Evolutionary conservation across 2,113 vertebrate species (phyloP).

Genomic region (Pycnonotus jocosus): DNA sequence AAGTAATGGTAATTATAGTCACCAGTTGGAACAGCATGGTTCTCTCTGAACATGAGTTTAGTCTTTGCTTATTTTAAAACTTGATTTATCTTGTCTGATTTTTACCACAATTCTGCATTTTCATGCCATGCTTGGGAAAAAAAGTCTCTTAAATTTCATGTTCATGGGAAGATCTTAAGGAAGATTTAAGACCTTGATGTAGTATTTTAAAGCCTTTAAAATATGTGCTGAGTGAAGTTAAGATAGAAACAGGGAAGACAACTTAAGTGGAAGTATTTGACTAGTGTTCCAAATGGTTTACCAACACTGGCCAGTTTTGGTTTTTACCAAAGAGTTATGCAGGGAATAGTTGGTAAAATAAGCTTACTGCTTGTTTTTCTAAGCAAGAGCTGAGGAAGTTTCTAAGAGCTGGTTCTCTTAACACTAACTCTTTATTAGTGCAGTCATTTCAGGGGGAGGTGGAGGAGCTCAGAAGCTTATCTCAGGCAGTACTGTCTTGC

Average conservation of each 20-base stretch:
- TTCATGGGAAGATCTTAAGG: background rate
- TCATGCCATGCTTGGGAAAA: background rate
- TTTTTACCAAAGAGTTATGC: conserved; percentile 2
- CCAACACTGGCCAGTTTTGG: background rate
- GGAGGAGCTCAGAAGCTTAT: background rate
- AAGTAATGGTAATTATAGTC: background rate
- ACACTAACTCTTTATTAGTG: background rate
- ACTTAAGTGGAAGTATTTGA: background rate
- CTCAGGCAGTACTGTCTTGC: background rate
- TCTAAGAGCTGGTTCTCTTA: conserved; percentile 33
- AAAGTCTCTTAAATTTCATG: background rate
- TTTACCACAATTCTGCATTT: background rate
- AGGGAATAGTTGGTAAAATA: background rate
- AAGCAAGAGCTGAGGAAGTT: background rate
- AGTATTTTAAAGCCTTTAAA: background rate
- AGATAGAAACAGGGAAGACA: background rate
- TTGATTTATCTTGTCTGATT: background rate
- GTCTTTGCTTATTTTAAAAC: background rate
- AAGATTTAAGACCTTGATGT: background rate
- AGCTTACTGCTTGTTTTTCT: background rate
- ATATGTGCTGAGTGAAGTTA: background rate
- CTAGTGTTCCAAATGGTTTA: background rate
- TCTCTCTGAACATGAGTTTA: background rate
- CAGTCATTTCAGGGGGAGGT: background rate
- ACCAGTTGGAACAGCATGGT: background rate